phyloP scores from a whole-genome alignment of 2,888 invertebrate genomes.

The Ligdia adustata region DNA sequence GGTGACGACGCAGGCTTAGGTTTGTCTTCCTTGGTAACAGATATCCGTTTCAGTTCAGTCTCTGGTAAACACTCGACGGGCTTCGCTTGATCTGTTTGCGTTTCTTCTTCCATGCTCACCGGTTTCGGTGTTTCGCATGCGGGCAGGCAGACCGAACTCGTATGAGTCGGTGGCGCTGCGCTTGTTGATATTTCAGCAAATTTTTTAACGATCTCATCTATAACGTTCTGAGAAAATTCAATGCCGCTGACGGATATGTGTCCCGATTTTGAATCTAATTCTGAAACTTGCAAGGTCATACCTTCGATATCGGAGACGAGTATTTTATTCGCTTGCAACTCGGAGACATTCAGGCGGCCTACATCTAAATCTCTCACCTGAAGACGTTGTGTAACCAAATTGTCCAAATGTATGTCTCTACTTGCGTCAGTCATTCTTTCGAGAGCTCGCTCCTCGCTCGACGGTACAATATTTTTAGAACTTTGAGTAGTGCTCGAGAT shows the following conservation, averaged over 20 bases:
- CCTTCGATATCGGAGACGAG: conserved; percentile 92
- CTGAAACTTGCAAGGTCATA: conserved; percentile 87
- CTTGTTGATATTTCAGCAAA: conserved; percentile 75
- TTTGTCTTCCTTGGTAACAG: conserved; percentile 30
- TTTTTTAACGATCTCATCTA: conserved; percentile 86
- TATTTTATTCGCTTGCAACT: conserved; percentile 91
- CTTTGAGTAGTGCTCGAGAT: conserved; percentile 40
- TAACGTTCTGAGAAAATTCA: conserved; percentile 87
- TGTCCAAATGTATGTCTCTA: conserved; percentile 72
- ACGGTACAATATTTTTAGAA: conserved; percentile 44
- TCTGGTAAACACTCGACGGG: conserved; percentile 22
- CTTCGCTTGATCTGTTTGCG: conserved; percentile 63
- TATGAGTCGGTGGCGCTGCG: conserved; percentile 36
- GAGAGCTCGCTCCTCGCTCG: conserved; percentile 56
- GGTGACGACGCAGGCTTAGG: conserved; percentile 38
- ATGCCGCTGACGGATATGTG: conserved; percentile 87
- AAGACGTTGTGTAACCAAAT: conserved; percentile 84
- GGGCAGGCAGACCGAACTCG: conserved; percentile 39
- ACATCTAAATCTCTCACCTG: conserved; percentile 91
- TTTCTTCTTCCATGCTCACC: conserved; percentile 69
- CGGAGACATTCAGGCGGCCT: conserved; percentile 90
- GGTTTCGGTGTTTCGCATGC: conserved; percentile 48
- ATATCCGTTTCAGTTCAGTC: too few species aligned
- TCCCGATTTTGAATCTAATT: conserved; percentile 88
- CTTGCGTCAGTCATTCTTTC: conserved; percentile 62